Percentiles rank a stretch among this genome's conserved stretches.
phyloP scores from a whole-genome alignment of 2,113 vertebrate species.

The Chaetura pelagica region DNA sequence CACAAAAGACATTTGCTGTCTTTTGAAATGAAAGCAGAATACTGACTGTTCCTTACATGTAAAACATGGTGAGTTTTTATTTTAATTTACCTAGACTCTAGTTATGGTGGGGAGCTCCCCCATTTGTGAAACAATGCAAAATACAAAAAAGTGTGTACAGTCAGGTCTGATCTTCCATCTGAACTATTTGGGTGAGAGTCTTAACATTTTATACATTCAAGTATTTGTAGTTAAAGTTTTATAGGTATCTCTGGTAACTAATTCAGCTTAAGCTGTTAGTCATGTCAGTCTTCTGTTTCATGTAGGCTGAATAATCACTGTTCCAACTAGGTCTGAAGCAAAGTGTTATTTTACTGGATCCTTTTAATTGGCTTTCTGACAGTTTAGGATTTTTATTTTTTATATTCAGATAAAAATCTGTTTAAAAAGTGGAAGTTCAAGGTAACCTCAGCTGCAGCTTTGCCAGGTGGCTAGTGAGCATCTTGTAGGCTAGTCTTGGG shows the following conservation, averaged over 20 bases:
- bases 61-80: background rate
- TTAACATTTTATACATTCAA: background rate
- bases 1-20: constrained; percentile 31
- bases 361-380: background rate
- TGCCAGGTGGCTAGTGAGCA: background rate
- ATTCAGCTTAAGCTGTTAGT: background rate
- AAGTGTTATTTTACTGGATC: background rate
- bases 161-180: background rate
- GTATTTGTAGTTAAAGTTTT: background rate
- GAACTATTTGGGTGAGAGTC: background rate
- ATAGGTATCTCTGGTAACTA: background rate
- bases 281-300: background rate
- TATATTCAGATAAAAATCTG: background rate
- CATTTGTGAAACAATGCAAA: background rate
- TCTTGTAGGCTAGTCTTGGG: background rate
- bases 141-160: background rate
- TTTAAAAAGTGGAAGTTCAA: background rate
- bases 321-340: background rate
- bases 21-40: constrained; percentile 18
- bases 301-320: background rate
- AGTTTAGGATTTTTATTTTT: background rate
- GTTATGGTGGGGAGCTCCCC: background rate
- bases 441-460: background rate
- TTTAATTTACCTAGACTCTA: background rate
- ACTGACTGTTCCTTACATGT: background rate